Evolutionary conservation across 2,888 invertebrate genomes (phyloP), one percentile per base, ranked within the genome.

Genomic region (Erebia aethiops): DNA sequence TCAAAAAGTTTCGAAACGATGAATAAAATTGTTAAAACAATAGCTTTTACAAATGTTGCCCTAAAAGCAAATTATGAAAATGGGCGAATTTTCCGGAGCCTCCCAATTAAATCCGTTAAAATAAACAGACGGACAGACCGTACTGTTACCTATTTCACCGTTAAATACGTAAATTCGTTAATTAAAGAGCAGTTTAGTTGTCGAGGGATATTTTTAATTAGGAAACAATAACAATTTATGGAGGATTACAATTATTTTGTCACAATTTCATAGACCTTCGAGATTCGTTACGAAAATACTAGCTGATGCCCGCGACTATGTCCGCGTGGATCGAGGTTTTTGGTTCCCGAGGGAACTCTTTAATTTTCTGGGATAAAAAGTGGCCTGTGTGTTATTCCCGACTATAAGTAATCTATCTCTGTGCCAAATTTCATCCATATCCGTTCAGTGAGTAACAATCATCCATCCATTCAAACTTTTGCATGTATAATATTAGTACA

Each of bases 51-150:
- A n/a, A n/a, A 51, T n/a, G 51, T 4, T 51, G 8, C 14, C 51
- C 51, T 51, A n/a, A 51, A n/a, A 51, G 51, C 51, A n/a, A 51
- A 51, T 51, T 7, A 51, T n/a, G 51, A 51, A n/a, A 51, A 52
- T n/a, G 52, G 52, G 2, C 7, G 9, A 52, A 54, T 54, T 54
- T 18, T 54, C 16, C 18, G 10, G 16, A 54, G 52, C 16, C 18
- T 9, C 16, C 54, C 54, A 35, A n/a, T n/a, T 58, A 35, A 58
- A n/a, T 5, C 35, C 14, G 57, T 3, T 5, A 8, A 58, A 35
- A 35, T 35, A 58, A 58, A 58, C 35, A n/a, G n/a, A 58, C 57
- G n/a, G 57, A 58, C 57, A 26, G 57, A 54, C 54, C 16, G 52
- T 18, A 54, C 10, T 54, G 10, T 16, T 52, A 52, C 1, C 9